Base-by-base conservation (phyloP, 2,113 vertebrate genomes). In the Melanotaenia duboulayi region DNA sequence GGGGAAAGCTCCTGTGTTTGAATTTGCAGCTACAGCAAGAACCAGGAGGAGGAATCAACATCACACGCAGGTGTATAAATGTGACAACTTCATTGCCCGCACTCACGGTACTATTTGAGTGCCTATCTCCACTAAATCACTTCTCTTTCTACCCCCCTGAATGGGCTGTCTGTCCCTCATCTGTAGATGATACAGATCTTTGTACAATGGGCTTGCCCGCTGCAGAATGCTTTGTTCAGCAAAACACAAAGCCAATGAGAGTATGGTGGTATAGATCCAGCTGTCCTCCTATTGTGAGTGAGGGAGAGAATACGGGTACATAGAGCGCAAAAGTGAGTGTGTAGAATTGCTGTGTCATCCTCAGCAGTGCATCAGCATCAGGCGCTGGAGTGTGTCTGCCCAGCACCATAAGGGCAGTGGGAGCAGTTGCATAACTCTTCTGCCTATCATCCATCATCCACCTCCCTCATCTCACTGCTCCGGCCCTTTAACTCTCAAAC, bases 301-400 rank as follows among this genome's bases (percentile, higher is more conserved):
- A 84, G 82, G 25, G 71, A 78, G 86, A 58, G 83, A 83, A 84
- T 82, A 81, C 77, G 80, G 73, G 78, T 82, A 81, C 72, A 42
- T 82, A 77, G 85, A 81, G 85, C 13, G 73, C 62, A 74, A 79
- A 80, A 77, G 81, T 76, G 83, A 84, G 85, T 66, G 83, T 60
- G 72, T 74, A 82, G 90, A 93, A 93, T 78, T 48, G 92, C 94
- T 93, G 93, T 83, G 91, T 94, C 94, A 93, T 92, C 88, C 90
- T 80, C 80, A 63, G 87, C 90, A 90, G 84, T 93, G 93, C 80
- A 92, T 94, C 90, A 87, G 86, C 73, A 83, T 76, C 39, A 84
- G 90, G 80, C 78, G 83, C 84, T 80, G 86, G 84, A 87, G 88
- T 81, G 83, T 75, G 83, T 89, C 87, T 73, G 83, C 85, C 75